Percentiles rank a stretch among this genome's conserved stretches.
Evolutionary conservation across 37 sponge, comb jelly and placozoan genomes (phyloP).

Genomic region (Beroe ovata): DNA sequence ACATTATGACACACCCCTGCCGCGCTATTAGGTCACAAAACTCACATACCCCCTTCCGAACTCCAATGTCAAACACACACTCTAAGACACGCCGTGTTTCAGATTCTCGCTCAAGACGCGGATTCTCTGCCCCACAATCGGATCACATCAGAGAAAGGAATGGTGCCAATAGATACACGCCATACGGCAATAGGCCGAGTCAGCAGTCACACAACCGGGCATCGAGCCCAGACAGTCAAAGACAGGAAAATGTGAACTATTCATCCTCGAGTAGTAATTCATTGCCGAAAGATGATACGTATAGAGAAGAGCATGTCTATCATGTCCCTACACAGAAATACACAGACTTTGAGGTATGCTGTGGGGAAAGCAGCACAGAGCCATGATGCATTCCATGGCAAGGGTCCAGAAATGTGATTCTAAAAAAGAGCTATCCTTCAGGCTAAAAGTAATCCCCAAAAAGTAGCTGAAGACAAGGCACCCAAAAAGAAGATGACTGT

Average conservation of each 20-base stretch:
- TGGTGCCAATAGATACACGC: constrained; percentile 1
- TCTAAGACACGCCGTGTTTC: no score
- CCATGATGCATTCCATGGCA: neutral
- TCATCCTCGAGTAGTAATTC: neutral
- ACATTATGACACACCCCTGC: no score
- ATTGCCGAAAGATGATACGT: neutral
- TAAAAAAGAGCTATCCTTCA: constrained; percentile 43
- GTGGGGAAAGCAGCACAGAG: no score
- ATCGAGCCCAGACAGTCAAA: neutral
- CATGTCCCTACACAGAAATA: constrained; percentile 59
- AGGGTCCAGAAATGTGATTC: neutral
- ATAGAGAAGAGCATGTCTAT: neutral
- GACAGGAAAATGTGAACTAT: neutral
- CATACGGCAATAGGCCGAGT: constrained; percentile 1
- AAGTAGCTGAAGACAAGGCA: neutral
- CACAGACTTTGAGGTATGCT: constrained; percentile 14
- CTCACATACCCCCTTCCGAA: no score
- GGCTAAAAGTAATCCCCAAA: constrained; percentile 44
- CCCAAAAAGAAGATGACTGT: constrained; percentile 46
- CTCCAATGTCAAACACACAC: no score
- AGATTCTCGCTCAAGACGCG: neutral
- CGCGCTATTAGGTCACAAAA: no score
- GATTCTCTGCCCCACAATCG: neutral
- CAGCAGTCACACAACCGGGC: neutral
- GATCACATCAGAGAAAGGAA: constrained; percentile 30